These are phyloP conservation scores for Cataglyphis albicans DNA, from an alignment of 2,888 invertebrate genomes.

Conservation along the genomic window DNA sequence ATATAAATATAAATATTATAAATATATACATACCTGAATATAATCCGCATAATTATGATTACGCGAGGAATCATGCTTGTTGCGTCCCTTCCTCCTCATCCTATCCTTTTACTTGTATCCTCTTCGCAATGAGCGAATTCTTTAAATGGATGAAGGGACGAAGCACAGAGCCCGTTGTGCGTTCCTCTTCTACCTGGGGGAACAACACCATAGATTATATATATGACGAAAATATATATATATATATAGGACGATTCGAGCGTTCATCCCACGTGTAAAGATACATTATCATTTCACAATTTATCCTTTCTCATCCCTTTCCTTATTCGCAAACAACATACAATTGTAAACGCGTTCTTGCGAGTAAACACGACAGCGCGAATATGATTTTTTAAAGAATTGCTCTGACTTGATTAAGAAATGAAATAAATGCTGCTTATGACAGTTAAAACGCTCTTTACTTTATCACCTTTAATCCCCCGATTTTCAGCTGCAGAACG, in stretches of 20 bases:
- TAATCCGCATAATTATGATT: conserved; percentile 68
- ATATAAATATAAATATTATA: conserved; percentile 65
- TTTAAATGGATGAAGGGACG: conserved; percentile 30
- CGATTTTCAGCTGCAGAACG: background rate
- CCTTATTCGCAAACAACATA: conserved; percentile 26
- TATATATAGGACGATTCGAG: conserved; percentile 54
- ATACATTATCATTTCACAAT: conserved; percentile 26
- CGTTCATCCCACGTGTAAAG: conserved; percentile 58
- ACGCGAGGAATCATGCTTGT: conserved; percentile 67
- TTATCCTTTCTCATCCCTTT: conserved; percentile 4
- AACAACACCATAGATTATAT: conserved; percentile 52
- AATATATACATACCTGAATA: conserved; percentile 63
- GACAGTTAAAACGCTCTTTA: conserved; percentile 73
- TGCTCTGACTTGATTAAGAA: conserved; percentile 79
- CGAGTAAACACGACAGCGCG: conserved; percentile 69
- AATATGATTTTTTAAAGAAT: conserved; percentile 76
- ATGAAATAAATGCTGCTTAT: conserved; percentile 83
- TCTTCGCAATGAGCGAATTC: conserved; percentile 25
- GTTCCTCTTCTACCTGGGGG: conserved; percentile 19
- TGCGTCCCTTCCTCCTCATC: conserved; percentile 66
- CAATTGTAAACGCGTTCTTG: conserved; percentile 76
- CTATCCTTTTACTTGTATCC: conserved; percentile 10
- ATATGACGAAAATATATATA: conserved; percentile 40
- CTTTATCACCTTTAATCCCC: background rate
- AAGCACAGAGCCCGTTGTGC: conserved; percentile 40